phyloP scores from a whole-genome alignment of 2,113 vertebrate species.

The Scopus umbretta region DNA sequence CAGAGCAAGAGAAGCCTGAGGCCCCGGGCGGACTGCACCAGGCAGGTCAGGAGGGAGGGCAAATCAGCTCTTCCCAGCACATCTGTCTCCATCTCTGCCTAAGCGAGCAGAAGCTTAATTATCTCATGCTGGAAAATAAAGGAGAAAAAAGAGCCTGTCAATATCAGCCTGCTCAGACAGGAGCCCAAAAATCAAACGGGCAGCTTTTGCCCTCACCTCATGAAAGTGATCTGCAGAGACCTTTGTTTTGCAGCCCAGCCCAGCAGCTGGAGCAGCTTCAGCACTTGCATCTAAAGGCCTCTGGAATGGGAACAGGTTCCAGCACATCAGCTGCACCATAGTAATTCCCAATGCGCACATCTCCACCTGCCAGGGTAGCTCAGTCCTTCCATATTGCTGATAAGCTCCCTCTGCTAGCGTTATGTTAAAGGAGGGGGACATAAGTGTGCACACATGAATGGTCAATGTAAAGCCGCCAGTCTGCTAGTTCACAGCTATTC shows the following conservation, averaged over 20 bases:
- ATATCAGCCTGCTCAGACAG: not conserved
- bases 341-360: rapidly evolving
- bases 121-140: constrained; percentile 57
- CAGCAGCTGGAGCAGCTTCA: not conserved
- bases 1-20: not conserved
- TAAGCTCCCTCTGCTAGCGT: not conserved
- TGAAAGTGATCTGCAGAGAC: not conserved
- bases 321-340: not conserved
- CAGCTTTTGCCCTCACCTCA: not conserved
- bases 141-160: constrained; percentile 21
- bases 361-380: not conserved
- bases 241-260: not conserved
- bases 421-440: too few species aligned
- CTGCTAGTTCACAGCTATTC: not conserved
- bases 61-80: not conserved
- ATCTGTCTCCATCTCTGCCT: constrained; percentile 44
- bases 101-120: constrained; percentile 33
- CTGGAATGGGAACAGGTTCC: not conserved
- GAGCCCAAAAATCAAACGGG: not conserved
- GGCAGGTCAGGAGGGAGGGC: not conserved
- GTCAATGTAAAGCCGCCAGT: not conserved
- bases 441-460: not conserved
- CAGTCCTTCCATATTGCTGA: not conserved
- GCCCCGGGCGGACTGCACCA: not conserved
- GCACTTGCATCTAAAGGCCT: not conserved